These are phyloP conservation scores for Trachops cirrhosus DNA, from an alignment of 2,797 vertebrate species.

Conservation along the genomic window DNA sequence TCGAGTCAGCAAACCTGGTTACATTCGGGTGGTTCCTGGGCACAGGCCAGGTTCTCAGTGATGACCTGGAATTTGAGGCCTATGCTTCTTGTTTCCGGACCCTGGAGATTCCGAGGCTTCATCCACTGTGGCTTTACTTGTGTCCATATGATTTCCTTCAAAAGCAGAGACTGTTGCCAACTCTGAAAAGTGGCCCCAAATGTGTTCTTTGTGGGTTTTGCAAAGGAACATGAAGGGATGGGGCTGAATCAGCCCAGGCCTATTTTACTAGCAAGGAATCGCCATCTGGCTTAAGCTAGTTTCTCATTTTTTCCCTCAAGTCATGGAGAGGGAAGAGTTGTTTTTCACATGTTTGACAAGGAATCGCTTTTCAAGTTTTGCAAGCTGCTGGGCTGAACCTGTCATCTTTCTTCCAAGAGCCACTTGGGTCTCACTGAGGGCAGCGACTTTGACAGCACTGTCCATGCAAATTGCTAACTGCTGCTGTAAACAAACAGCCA, in stretches of 20 bases:
- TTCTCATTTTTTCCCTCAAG: constrained; percentile 71
- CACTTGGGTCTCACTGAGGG: constrained; percentile 59
- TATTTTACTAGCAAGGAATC: constrained; percentile 65
- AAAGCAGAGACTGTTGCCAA: constrained; percentile 62
- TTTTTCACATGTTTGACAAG: constrained; percentile 78
- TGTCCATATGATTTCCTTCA: constrained; percentile 71
- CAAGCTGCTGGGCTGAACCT: constrained; percentile 57
- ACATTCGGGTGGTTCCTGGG: constrained; percentile 26
- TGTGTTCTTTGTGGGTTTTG: constrained; percentile 58
- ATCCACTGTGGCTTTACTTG: constrained; percentile 39
- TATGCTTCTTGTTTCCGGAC: constrained; percentile 1
- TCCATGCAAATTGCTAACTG: constrained; percentile 62
- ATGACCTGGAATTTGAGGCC: constrained; percentile 30
- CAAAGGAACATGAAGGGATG: constrained; percentile 52
- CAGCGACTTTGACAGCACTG: constrained; percentile 55
- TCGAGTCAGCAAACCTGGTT: constrained; percentile 51
- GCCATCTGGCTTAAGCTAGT: constrained; percentile 77
- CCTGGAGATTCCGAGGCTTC: constrained; percentile 7
- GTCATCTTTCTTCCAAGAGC: constrained; percentile 65
- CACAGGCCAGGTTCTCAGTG: neutral
- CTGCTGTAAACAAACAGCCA: constrained; percentile 67
- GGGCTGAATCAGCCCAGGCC: constrained; percentile 49
- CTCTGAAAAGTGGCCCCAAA: constrained; percentile 71
- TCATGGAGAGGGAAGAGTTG: constrained; percentile 64
- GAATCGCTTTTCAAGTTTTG: constrained; percentile 70